Base-by-base conservation (phyloP, 2,113 vertebrate species). In the Clinocottus analis region DNA sequence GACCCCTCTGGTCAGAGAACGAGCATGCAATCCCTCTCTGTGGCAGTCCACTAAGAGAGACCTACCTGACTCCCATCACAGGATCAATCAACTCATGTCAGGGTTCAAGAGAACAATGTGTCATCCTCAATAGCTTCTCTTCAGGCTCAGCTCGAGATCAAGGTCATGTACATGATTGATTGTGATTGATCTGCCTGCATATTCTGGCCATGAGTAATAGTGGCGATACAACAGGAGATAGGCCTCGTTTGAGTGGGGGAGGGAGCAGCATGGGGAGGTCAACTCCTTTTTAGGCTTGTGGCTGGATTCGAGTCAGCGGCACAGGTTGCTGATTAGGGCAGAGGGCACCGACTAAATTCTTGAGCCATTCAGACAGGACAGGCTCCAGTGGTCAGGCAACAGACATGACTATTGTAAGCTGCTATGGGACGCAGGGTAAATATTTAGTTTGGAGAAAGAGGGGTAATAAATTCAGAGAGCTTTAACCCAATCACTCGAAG, bases 361-460 rank as follows among this genome's bases (percentile, higher is more conserved):
- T 78, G 62, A 87, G 88, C 84, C 89, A 89, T 87, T 86, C 85
- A 88, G 82, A 88, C 84, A 70, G 77, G 85, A 70, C 75, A 88
- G 87, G 88, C 92, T 90, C 86, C 83, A 90, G 71, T 81, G 86
- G 89, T 85, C 87, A 90, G 88, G 79, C 86, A 85, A 88, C 84
- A 90, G 87, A 90, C 89, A 79, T 63, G 90, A 89, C 88, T 94
- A 88, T 92, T 92, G 90, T 91, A 88, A 93, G 91, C 93, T 93
- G 90, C 90, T 87, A 85, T 74, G 87, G 90, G 87, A 93, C 68
- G 68, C 87, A 84, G 84, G 91, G 84, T 94, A 94, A 95, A 95
- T 94, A 95, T 94, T 95, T 94, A 94, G 92, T 67, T 91, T 92
- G 85, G 87, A 85, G 80, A 92, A 93, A 82, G 89, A 93, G 85